Evolutionary conservation across 92 coral and sea anemone genomes (phyloP).

Genomic region (Pocillopora grandis): DNA sequence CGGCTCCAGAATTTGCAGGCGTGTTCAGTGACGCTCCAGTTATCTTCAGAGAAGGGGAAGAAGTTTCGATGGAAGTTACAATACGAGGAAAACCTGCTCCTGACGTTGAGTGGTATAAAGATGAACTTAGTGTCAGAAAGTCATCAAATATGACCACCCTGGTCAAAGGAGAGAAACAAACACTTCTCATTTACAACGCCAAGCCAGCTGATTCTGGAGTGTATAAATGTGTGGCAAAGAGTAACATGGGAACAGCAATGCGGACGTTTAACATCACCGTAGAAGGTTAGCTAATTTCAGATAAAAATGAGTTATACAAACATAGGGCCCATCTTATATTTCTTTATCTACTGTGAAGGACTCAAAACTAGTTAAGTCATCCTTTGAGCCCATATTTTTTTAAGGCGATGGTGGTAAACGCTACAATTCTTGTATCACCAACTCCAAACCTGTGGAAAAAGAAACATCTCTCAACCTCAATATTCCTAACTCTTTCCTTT

Average conservation of each 20-base stretch:
- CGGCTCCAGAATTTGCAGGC: constrained; percentile 79
- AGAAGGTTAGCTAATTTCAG: constrained; percentile 55
- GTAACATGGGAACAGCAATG: constrained; percentile 61
- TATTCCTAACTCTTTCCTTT: background rate
- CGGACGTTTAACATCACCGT: constrained; percentile 50
- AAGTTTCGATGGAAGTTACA: constrained; percentile 66
- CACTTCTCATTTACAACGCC: constrained; percentile 58
- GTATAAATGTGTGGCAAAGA: constrained; percentile 73
- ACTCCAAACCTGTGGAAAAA: no score
- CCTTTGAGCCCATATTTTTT: no score
- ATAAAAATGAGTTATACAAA: no score
- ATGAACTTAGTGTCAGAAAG: constrained; percentile 64
- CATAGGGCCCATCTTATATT: no score
- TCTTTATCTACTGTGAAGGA: no score
- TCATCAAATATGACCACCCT: constrained; percentile 54
- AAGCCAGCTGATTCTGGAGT: constrained; percentile 74
- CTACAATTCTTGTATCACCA: no score
- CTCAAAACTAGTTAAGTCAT: no score
- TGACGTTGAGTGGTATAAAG: constrained; percentile 90
- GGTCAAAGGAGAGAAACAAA: constrained; percentile 56
- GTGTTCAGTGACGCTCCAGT: constrained; percentile 64
- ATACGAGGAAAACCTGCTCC: constrained; percentile 89
- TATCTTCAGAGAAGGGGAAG: constrained; percentile 70
- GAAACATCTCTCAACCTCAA: background rate
- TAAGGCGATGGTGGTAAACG: no score